A percentile compares a stretch with the other conserved stretches of the same genome.
These are phyloP conservation scores for Hybos culiciformis DNA, from an alignment of 2,888 invertebrate genomes.

Conservation along the genomic window DNA sequence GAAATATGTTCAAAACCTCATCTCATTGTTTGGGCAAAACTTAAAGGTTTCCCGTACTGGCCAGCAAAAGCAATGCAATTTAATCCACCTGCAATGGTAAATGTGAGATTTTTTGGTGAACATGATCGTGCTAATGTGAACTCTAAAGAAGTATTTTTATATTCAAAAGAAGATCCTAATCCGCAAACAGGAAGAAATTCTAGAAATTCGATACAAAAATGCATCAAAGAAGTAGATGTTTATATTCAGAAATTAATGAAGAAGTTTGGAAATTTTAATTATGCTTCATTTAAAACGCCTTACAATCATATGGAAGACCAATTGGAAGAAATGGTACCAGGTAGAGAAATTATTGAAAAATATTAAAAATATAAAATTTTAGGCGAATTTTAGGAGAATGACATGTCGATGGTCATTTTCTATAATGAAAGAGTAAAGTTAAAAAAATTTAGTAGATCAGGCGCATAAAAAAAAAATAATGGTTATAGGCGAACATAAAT, in stretches of 20 bases:
- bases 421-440: too few relatives aligned
- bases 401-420: too few relatives aligned
- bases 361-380: too few relatives aligned
- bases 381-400: too few relatives aligned
- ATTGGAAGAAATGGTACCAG: constrained; percentile 50
- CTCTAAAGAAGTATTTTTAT: constrained; percentile 67
- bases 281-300: constrained; percentile 54
- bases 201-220: constrained; percentile 44
- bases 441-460: too few relatives aligned
- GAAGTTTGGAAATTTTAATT: constrained; percentile 58
- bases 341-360: too few relatives aligned
- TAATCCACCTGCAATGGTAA: constrained; percentile 54
- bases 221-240: constrained; percentile 39
- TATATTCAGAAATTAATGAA: constrained; percentile 60
- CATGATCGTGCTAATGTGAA: constrained; percentile 90
- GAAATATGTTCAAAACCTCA: constrained; percentile 86
- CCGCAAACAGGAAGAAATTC: constrained; percentile 32
- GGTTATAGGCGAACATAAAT: too few relatives aligned
- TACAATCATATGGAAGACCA: constrained; percentile 53
- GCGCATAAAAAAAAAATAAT: too few relatives aligned
- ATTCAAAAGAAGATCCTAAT: constrained; percentile 62
- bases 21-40: constrained; percentile 86
- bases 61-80: constrained; percentile 82
- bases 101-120: constrained; percentile 89
- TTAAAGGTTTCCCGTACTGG: constrained; percentile 95